These are phyloP conservation scores for Amphipyra tragopoginis DNA, from an alignment of 2,888 invertebrate genomes.

Conservation along the genomic window DNA sequence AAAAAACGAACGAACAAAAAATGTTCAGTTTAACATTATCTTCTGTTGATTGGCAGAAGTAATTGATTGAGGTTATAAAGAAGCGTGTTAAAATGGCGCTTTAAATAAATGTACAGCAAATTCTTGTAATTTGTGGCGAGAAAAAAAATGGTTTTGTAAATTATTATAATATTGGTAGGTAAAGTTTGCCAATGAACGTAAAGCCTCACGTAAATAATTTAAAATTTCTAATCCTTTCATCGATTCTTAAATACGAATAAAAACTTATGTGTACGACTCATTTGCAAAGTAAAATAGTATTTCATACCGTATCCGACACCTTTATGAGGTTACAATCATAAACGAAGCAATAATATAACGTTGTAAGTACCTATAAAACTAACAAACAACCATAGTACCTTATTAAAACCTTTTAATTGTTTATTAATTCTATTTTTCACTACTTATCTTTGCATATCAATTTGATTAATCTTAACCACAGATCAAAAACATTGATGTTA, in stretches of 20 bases:
- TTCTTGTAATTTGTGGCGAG: neutral
- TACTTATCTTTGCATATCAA: too few relatives aligned
- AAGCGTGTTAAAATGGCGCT: neutral
- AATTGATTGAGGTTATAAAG: slow-evolving; percentile 9
- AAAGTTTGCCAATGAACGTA: too few relatives aligned
- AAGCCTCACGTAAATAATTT: neutral
- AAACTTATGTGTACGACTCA: neutral
- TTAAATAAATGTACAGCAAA: neutral
- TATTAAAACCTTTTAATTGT: neutral
- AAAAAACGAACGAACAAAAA: slow-evolving; percentile 23
- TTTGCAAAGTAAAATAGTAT: neutral
- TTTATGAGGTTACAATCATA: slow-evolving; percentile 12
- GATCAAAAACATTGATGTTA: neutral
- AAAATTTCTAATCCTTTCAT: too few relatives aligned
- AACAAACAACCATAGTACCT: neutral
- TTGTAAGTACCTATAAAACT: slow-evolving; percentile 1
- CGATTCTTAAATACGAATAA: neutral
- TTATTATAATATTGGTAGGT: too few relatives aligned
- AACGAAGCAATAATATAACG: slow-evolving; percentile 12
- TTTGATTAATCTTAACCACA: neutral
- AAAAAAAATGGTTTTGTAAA: neutral
- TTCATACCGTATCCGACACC: neutral
- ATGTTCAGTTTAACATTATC: slow-evolving; percentile 19
- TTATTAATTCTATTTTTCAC: slow-evolving; percentile 1
- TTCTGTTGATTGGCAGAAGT: slow-evolving; percentile 11